Percentiles rank a stretch among this genome's conserved stretches.
These are phyloP conservation scores for Anoplius nigerrimus DNA, from an alignment of 2,888 invertebrate species.

Conservation along the genomic window DNA sequence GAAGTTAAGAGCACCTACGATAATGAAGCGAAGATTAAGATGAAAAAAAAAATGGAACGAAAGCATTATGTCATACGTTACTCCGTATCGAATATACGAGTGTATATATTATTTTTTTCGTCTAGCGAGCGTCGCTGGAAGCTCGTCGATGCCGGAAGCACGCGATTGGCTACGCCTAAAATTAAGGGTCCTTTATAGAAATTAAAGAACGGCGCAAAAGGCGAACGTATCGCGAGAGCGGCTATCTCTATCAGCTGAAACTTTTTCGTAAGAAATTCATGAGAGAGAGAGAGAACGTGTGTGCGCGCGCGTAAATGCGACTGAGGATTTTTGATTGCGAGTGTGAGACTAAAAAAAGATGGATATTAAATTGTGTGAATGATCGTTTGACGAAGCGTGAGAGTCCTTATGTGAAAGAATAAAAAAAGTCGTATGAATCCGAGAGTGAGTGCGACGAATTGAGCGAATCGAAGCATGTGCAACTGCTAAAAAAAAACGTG, in stretches of 20 bases:
- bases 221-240: constrained; percentile 57
- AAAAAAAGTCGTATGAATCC: constrained; percentile 25
- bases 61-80: not conserved
- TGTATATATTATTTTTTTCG: constrained; percentile 34
- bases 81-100: constrained; percentile 10
- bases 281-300: constrained; percentile 38
- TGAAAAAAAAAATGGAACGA: constrained; percentile 22
- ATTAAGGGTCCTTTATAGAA: constrained; percentile 66
- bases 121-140: constrained; percentile 48
- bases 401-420: constrained; percentile 11
- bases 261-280: constrained; percentile 40
- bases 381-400: constrained; percentile 4
- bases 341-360: constrained; percentile 24
- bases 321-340: constrained; percentile 24
- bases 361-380: constrained; percentile 7
- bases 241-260: constrained; percentile 44
- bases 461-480: constrained; percentile 21
- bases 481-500: constrained; percentile 27
- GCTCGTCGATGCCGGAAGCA: constrained; percentile 63
- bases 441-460: constrained; percentile 31
- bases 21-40: not conserved
- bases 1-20: constrained; percentile 3
- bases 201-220: constrained; percentile 63
- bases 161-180: constrained; percentile 66
- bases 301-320: constrained; percentile 25